Evolutionary conservation across 1,140 invertebrate genomes (phyloP).

Genomic region (Arctopsyche grandis): DNA sequence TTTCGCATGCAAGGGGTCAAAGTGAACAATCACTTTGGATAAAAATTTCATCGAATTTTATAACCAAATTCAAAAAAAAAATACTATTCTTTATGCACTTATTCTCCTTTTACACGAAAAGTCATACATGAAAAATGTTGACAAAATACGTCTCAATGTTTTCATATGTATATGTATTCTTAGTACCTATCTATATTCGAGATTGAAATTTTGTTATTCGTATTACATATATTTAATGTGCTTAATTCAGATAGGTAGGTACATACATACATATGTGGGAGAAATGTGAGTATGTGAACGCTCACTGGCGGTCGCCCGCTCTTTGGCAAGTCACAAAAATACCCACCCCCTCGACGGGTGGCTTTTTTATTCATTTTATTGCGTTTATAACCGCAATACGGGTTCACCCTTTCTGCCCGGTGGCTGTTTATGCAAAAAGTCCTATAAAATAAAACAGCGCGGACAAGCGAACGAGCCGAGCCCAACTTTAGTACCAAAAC

Average conservation of each 20-base stretch:
- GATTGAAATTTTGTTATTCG: too few relatives aligned
- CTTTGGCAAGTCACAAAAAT: not conserved
- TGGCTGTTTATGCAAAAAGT: constrained; percentile 44
- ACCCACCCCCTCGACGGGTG: not conserved
- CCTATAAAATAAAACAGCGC: constrained; percentile 46
- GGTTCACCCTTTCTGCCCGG: constrained; percentile 40
- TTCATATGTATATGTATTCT: not conserved
- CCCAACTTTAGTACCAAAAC: constrained; percentile 42
- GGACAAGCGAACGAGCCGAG: constrained; percentile 40
- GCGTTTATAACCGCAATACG: constrained; percentile 45
- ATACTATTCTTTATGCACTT: not conserved
- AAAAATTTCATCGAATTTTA: not conserved
- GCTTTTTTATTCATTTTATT: constrained; percentile 41
- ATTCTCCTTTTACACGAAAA: not conserved
- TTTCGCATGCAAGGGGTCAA: constrained; percentile 16
- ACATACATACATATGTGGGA: too few relatives aligned
- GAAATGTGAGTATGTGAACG: too few relatives aligned
- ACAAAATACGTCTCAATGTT: not conserved
- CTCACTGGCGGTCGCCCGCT: not conserved
- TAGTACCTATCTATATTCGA: not conserved
- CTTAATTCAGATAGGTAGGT: too few relatives aligned
- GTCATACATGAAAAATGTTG: not conserved
- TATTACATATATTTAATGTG: too few relatives aligned
- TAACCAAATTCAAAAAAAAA: too few relatives aligned
- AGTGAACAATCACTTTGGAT: constrained; percentile 8